These are phyloP conservation scores for Philereme vetulata DNA, from an alignment of 2,888 invertebrate genomes.

Conservation along the genomic window DNA sequence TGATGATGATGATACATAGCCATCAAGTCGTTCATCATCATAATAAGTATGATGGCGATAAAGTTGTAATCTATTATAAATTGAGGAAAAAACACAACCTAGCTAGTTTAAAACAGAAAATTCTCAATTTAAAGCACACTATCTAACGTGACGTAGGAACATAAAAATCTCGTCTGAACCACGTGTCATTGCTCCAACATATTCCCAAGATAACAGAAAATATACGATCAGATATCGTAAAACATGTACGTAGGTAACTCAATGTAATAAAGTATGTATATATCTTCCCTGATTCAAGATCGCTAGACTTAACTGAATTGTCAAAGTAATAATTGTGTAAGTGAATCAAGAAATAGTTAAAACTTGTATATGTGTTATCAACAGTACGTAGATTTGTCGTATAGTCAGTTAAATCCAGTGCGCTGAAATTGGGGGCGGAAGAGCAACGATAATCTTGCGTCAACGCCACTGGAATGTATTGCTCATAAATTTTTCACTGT, in stretches of 20 bases:
- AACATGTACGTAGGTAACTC: slow-evolving; percentile 17
- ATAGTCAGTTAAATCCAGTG: background rate
- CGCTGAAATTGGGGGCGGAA: background rate
- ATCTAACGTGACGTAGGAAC: background rate
- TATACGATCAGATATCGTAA: slow-evolving; percentile 15
- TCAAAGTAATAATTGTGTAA: too few relatives aligned
- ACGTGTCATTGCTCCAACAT: slow-evolving; percentile 7
- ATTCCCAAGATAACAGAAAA: slow-evolving; percentile 14
- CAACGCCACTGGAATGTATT: slow-evolving; percentile 28
- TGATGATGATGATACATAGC: too few relatives aligned
- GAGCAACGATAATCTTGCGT: slow-evolving; percentile 17
- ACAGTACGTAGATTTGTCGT: background rate
- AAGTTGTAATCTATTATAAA: too few relatives aligned
- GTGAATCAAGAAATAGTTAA: too few relatives aligned
- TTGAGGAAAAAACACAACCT: too few relatives aligned
- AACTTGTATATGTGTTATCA: too few relatives aligned
- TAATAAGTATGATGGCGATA: too few relatives aligned
- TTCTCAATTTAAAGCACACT: background rate
- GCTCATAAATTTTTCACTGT: slow-evolving; percentile 37
- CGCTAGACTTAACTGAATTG: background rate
- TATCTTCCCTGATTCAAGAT: too few relatives aligned
- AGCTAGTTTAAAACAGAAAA: too few relatives aligned
- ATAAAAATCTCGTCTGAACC: slow-evolving; percentile 5
- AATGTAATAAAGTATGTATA: slow-evolving; percentile 24
- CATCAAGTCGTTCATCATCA: too few relatives aligned